These are phyloP conservation scores for Mesaphorura yosii DNA, from an alignment of 1,140 invertebrate species.

Conservation along the genomic window DNA sequence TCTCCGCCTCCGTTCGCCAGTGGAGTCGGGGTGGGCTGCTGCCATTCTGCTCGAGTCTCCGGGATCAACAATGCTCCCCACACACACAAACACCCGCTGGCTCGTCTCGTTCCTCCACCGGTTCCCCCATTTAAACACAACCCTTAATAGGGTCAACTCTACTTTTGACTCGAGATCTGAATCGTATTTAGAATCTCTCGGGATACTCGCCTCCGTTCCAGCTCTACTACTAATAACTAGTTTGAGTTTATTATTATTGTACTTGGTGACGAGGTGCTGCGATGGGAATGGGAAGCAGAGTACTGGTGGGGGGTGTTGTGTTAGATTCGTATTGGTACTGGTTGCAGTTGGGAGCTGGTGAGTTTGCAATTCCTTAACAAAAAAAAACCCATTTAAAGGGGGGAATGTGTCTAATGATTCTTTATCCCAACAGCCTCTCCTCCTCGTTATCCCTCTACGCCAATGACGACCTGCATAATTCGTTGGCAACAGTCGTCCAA, in stretches of 20 bases:
- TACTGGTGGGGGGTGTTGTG: conserved; percentile 67
- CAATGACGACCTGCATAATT: conserved; percentile 85
- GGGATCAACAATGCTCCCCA: too few relatives aligned
- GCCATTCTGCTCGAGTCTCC: too few relatives aligned
- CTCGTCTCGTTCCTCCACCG: conserved; percentile 76
- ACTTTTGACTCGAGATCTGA: conserved; percentile 78
- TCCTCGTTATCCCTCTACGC: conserved; percentile 54
- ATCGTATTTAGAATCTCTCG: conserved; percentile 81
- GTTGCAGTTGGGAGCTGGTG: conserved; percentile 68
- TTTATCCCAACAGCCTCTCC: background rate
- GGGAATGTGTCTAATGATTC: background rate
- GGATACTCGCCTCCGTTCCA: conserved; percentile 82
- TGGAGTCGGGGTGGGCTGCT: too few relatives aligned
- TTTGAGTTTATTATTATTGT: too few relatives aligned
- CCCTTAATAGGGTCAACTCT: conserved; percentile 73
- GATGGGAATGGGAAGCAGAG: conserved; percentile 74
- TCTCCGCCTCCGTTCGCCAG: too few relatives aligned
- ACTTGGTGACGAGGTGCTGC: conserved; percentile 84
- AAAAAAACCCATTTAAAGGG: background rate
- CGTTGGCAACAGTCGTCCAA: conserved; percentile 62
- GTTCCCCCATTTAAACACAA: conserved; percentile 76
- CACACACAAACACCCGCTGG: too few relatives aligned
- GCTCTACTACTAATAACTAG: too few relatives aligned
- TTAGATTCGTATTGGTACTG: conserved; percentile 69
- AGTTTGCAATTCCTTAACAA: conserved; percentile 26